A percentile compares a stretch with the other conserved stretches of the same genome.
phyloP scores from a whole-genome alignment of 2,113 vertebrate species.

The Xerus inauris region DNA sequence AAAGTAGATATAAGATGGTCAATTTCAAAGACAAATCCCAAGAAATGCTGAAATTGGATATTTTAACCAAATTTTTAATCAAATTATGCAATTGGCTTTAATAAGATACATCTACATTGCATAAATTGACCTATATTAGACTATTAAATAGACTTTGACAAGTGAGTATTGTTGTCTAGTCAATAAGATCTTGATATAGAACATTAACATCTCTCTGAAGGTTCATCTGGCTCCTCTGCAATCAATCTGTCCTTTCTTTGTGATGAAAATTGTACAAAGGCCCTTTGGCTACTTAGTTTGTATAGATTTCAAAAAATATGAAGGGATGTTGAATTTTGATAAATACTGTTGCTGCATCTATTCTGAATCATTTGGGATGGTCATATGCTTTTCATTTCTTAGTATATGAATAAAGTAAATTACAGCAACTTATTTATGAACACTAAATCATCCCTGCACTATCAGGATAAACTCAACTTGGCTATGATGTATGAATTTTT shows the following conservation, averaged over 20 bases:
- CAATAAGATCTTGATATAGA: not conserved
- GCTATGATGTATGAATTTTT: not conserved
- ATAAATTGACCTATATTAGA: not conserved
- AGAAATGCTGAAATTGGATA: not conserved
- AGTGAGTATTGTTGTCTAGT: not conserved
- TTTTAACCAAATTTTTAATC: not conserved
- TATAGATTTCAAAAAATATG: not conserved
- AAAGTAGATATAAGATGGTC: not conserved
- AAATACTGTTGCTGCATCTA: not conserved
- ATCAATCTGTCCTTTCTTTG: not conserved
- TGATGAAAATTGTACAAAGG: not conserved
- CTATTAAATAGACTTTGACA: not conserved
- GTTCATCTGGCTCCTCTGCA: not conserved
- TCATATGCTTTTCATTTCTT: not conserved
- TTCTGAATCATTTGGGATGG: not conserved
- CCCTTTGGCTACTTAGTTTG: not conserved
- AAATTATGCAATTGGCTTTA: not conserved
- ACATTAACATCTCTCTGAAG: not conserved
- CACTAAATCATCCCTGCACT: not conserved
- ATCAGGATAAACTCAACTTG: not conserved
- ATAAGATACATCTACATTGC: not conserved
- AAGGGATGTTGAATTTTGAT: not conserved
- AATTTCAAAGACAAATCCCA: not conserved
- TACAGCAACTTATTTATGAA: not conserved
- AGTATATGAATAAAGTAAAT: not conserved